phyloP scores from a whole-genome alignment of 1,140 invertebrate species.

The Caenorhabditis remanei region DNA sequence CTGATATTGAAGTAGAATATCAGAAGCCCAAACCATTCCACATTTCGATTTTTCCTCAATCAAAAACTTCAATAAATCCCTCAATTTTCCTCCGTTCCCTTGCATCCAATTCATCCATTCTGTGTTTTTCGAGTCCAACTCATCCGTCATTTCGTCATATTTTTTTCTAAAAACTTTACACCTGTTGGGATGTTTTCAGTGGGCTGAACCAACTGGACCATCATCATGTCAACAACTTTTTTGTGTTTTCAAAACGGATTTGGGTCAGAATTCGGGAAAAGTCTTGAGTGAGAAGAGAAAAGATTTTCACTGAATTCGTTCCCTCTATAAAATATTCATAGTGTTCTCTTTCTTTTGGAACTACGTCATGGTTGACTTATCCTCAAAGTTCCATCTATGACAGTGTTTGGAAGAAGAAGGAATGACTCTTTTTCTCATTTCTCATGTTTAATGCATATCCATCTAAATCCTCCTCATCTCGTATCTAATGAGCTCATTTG shows the following conservation, averaged over 20 bases:
- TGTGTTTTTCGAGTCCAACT: constrained; percentile 29
- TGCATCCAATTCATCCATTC: neutral
- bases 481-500: constrained; percentile 35
- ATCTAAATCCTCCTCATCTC: neutral
- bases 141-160: constrained; percentile 53
- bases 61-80: neutral
- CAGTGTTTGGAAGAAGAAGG: neutral
- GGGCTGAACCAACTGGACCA: constrained; percentile 9
- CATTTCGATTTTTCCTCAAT: neutral
- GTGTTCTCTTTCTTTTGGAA: neutral
- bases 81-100: neutral
- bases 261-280: neutral
- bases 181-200: neutral
- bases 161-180: constrained; percentile 3
- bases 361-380: constrained; percentile 15
- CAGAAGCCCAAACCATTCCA: neutral
- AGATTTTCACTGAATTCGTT: neutral
- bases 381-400: neutral
- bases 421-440: neutral
- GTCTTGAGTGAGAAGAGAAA: neutral
- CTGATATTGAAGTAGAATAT: too few relatives aligned
- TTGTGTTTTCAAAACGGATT: constrained; percentile 13
- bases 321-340: neutral
- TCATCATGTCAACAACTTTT: constrained; percentile 35
- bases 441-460: constrained; percentile 12